Evolutionary conservation across 92 coral and sea anemone genomes (phyloP).

Genomic region (Phymanthus crucifer): DNA sequence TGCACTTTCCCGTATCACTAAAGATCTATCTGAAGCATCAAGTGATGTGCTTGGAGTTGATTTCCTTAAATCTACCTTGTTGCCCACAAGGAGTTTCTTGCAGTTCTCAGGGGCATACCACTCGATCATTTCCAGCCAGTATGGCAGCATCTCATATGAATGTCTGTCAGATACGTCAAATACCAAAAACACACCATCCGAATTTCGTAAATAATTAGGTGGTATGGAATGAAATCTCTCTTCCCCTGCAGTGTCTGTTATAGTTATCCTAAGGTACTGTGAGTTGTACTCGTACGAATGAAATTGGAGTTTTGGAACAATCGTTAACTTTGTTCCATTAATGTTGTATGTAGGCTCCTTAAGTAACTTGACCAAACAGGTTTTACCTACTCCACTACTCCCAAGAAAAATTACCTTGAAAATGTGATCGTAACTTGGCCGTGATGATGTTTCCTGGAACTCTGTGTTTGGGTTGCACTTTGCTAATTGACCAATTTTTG

Average conservation of each 20-base stretch:
- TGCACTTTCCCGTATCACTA: conserved; percentile 38
- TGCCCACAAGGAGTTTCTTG: conserved; percentile 61
- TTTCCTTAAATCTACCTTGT: conserved; percentile 1
- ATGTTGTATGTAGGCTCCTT: conserved; percentile 60
- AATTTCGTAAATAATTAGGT: conserved; percentile 65
- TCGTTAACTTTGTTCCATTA: conserved; percentile 24
- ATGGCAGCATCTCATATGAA: conserved; percentile 31
- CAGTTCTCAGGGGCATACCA: conserved; percentile 36
- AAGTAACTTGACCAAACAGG: conserved; percentile 63
- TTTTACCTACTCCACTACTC: conserved; percentile 67
- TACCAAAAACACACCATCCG: conserved; percentile 74
- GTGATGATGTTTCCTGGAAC: conserved; percentile 40
- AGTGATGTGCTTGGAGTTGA: neutral
- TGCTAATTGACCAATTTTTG: too few relatives aligned
- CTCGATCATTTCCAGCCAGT: conserved; percentile 29
- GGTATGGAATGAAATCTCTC: conserved; percentile 59
- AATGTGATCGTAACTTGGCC: conserved; percentile 52
- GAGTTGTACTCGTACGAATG: conserved; percentile 60
- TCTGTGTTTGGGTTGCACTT: too few relatives aligned
- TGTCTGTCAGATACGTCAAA: conserved; percentile 58
- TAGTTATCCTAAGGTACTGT: conserved; percentile 42
- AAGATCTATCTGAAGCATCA: neutral
- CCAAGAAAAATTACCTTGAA: conserved; percentile 73
- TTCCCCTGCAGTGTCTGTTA: conserved; percentile 79
- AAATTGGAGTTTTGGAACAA: conserved; percentile 40